Conservation (phyloP, 2,113 vertebrate species). For the Thalassarche chlororhynchos region DNA sequence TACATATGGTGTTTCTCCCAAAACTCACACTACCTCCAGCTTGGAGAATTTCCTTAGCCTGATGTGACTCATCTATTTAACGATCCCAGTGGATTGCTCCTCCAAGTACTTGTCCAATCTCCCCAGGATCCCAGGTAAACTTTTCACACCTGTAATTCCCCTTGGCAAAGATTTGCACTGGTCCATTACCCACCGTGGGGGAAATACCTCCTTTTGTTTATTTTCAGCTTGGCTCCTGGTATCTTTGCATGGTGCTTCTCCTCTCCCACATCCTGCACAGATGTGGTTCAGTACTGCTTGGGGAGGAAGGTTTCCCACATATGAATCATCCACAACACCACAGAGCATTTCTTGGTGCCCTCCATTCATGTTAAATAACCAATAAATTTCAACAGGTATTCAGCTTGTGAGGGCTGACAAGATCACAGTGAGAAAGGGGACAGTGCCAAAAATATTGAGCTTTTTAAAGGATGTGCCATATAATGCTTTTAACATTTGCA, state of each 20-base stretch:
- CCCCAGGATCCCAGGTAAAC: neutral
- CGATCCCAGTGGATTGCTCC: neutral
- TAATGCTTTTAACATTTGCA: constrained; percentile 55
- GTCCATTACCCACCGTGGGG: rapidly evolving
- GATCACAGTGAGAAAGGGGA: constrained; percentile 43
- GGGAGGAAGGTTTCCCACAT: constrained; percentile 36
- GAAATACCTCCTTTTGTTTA: neutral
- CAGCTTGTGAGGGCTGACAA: constrained; percentile 46
- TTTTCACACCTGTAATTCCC: neutral
- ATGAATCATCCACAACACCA: constrained; percentile 17
- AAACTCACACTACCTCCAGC: neutral
- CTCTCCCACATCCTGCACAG: neutral
- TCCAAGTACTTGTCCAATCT: neutral
- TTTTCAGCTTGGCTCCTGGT: neutral
- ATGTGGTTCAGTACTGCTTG: neutral
- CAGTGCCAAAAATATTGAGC: constrained; percentile 43
- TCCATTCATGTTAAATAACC: neutral
- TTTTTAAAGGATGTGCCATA: constrained; percentile 40
- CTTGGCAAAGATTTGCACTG: neutral
- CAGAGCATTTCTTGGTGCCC: constrained; percentile 27
- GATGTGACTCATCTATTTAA: neutral
- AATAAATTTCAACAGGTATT: neutral
- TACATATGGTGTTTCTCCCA: neutral
- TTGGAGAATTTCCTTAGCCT: neutral
- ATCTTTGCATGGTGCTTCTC: neutral